Base-by-base conservation (phyloP, 2,113 vertebrate genomes). In the Gallinago jamesoni region DNA sequence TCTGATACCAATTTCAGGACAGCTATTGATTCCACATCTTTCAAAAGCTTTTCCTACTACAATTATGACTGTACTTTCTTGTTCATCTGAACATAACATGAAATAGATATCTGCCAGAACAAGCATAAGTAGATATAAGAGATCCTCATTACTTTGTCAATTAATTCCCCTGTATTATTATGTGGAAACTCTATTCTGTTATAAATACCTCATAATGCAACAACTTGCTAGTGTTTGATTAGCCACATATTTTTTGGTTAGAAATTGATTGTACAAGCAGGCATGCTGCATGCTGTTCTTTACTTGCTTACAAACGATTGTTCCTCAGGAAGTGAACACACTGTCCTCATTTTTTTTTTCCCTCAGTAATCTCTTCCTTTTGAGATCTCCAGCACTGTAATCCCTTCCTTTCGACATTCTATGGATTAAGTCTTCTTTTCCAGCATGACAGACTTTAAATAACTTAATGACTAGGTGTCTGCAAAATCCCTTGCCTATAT, bases 391-490 rank as follows among this genome's bases (percentile, higher is more conserved):
- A 87, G 74, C 67, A 91, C 56, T 84, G 43, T 94, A 93, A 97
- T 96, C 88, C 84, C 86, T 96, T 95, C 75, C 90, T 96, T 97
- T 94, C 70, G 60, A 41, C n/a, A 66, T 91, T 93, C 66, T 78
- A 53, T 84, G 89, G 94, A 97, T 98, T 97, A 97, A 94, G 53
- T 95, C 77, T 96, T 96, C 82, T 97, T 86, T 92, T 97, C 80
- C 75, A 95, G 75, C 53, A 69, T 90, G 93, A 97, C 22, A 59
- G 68, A 96, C 92, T 97, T 97, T 35, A 77, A 97, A 94, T 95
- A 97, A 91, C 57, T 91, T 95, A 97, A 97, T 97, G 87, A 94
- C 91, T 96, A 91, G 75, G 92, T 94, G 81, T 92, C 95, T 96
- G 91, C 70, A 96, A 95, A 96, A 94, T 96, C 94, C 96, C 91